A percentile compares a stretch with the other conserved stretches of the same genome.
phyloP scores from a whole-genome alignment of 2,797 vertebrate species.

The Cottoperca gobio region DNA sequence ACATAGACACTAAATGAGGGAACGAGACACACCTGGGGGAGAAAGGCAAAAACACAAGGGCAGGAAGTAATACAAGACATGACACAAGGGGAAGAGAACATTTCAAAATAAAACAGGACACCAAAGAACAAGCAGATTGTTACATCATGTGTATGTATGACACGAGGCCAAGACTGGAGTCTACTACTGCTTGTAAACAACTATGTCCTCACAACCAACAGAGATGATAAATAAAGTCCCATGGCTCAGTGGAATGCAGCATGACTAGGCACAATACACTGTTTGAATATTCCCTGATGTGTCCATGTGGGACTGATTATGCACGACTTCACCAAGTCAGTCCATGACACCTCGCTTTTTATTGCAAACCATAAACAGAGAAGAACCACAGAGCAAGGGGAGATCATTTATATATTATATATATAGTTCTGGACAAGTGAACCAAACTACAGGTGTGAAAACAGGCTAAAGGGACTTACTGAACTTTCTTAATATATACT shows the following conservation, averaged over 20 bases:
- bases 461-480: not conserved
- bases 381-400: too few species aligned
- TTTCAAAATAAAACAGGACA: too few species aligned
- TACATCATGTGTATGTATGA: slow-evolving; percentile 9
- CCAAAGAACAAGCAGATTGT: too few species aligned
- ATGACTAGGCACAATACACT: slow-evolving; percentile 18
- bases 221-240: slow-evolving; percentile 11
- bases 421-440: not conserved
- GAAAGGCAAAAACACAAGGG: too few species aligned
- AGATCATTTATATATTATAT: too few species aligned
- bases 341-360: too few species aligned
- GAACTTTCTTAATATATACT: not conserved
- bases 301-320: not conserved
- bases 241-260: not conserved
- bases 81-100: too few species aligned
- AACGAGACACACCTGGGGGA: too few species aligned
- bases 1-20: too few species aligned
- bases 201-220: slow-evolving; percentile 12
- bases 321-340: not conserved
- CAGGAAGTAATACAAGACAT: too few species aligned
- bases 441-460: too few species aligned
- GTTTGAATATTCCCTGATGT: not conserved
- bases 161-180: not conserved
- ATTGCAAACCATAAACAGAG: too few species aligned
- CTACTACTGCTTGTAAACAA: slow-evolving; percentile 18